These are phyloP conservation scores for Poecilia picta DNA, from an alignment of 2,797 vertebrate species.

Conservation along the genomic window DNA sequence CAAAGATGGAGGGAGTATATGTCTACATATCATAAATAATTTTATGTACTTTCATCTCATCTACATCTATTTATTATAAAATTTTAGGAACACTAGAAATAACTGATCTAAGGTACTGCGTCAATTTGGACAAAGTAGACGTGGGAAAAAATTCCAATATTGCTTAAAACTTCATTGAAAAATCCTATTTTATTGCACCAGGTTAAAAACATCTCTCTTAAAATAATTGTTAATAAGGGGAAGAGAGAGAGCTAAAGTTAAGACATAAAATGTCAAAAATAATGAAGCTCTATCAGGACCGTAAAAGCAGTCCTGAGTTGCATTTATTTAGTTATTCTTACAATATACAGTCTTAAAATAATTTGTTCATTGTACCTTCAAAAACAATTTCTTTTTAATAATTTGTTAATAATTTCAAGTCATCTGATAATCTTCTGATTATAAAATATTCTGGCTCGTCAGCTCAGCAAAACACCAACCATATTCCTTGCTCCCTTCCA, in stretches of 20 bases:
- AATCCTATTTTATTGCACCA: neutral
- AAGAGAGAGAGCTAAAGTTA: neutral
- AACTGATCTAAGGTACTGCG: neutral
- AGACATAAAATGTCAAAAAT: neutral
- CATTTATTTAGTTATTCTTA: neutral
- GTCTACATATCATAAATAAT: no score
- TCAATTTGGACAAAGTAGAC: neutral
- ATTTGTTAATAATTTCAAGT: no score
- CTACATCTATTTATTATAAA: neutral
- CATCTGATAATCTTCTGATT: neutral
- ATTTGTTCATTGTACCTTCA: neutral
- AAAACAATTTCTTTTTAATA: neutral
- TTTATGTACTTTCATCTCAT: neutral
- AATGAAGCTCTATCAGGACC: neutral
- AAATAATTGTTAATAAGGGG: neutral
- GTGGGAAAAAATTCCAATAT: neutral
- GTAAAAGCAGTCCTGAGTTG: neutral
- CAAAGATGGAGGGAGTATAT: neutral
- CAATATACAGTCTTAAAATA: neutral
- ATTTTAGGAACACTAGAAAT: neutral
- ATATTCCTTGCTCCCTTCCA: neutral
- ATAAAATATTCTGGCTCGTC: neutral
- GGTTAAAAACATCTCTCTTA: neutral
- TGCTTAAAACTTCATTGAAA: neutral
- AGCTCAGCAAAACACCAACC: neutral